Evolutionary conservation across 1,140 invertebrate genomes (phyloP).

Genomic region (Halictus rubicundus): DNA sequence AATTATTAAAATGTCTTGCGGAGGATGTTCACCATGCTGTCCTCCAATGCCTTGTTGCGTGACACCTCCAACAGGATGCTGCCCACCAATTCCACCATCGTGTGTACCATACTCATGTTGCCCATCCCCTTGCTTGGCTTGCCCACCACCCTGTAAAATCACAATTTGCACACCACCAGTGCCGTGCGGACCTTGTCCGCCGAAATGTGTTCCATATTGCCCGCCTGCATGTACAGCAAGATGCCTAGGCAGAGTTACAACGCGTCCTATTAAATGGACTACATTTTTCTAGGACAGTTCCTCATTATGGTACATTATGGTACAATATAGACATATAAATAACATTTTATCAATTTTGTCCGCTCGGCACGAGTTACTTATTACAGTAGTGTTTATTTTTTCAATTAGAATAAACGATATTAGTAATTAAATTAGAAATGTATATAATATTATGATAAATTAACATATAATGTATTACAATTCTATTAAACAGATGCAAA

Average conservation of each 20-base stretch:
- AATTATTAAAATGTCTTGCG: conserved; percentile 31
- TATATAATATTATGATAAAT: not conserved
- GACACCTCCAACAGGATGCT: not conserved
- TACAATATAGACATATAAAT: not conserved
- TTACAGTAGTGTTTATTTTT: too few species aligned
- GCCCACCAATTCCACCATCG: conserved; percentile 47
- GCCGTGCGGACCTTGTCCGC: conserved; percentile 59
- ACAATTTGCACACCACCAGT: conserved; percentile 63
- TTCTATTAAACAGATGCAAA: conserved; percentile 45
- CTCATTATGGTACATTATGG: not conserved
- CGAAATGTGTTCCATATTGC: conserved; percentile 60
- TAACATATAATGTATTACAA: not conserved
- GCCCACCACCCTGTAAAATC: conserved; percentile 54
- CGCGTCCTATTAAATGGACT: conserved; percentile 39
- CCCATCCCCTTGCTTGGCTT: conserved; percentile 40
- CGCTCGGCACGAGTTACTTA: conserved; percentile 54
- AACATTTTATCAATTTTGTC: conserved; percentile 35
- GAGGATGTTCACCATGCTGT: conserved; percentile 33
- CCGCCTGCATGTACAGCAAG: conserved; percentile 44
- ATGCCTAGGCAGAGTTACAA: conserved; percentile 39
- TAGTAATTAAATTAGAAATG: too few species aligned
- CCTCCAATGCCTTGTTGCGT: conserved; percentile 18
- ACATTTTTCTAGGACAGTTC: conserved; percentile 15
- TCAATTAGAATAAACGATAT: not conserved
- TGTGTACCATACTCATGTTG: conserved; percentile 55